phyloP scores from a whole-genome alignment of 2,888 invertebrate species.

The Polydrusus pterygomalis region DNA sequence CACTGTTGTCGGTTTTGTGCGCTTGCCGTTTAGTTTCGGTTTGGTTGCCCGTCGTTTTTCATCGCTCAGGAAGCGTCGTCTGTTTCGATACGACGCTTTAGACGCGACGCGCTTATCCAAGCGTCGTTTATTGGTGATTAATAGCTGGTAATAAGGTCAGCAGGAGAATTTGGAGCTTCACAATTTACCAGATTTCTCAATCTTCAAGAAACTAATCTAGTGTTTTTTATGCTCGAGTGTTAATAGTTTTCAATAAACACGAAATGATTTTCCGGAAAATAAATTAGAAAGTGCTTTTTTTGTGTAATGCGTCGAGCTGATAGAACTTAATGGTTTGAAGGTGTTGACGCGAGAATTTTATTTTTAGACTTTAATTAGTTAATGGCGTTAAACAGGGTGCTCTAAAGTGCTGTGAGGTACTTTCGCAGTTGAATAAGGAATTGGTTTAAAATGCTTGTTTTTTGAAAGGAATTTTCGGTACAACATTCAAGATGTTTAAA shows the following conservation, averaged over 20 bases:
- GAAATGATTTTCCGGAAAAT: neutral
- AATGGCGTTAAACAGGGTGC: constrained; percentile 21
- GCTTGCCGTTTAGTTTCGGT: constrained; percentile 54
- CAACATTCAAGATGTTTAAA: constrained; percentile 42
- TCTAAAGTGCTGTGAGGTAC: constrained; percentile 20
- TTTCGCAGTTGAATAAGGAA: neutral
- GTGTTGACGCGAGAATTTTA: constrained; percentile 22
- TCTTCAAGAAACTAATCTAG: neutral
- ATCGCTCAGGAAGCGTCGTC: constrained; percentile 42
- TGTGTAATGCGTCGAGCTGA: constrained; percentile 11
- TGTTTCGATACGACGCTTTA: constrained; percentile 41
- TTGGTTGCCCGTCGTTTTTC: constrained; percentile 48
- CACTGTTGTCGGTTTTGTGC: constrained; percentile 51
- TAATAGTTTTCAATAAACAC: neutral
- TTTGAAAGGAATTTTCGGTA: constrained; percentile 24
- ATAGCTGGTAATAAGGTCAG: constrained; percentile 33
- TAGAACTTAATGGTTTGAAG: constrained; percentile 19
- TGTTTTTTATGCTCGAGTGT: neutral
- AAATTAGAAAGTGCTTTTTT: constrained; percentile 25
- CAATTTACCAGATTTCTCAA: constrained; percentile 1
- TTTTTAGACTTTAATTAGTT: constrained; percentile 27
- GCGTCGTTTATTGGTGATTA: constrained; percentile 39
- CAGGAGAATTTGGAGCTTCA: constrained; percentile 14
- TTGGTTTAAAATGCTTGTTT: constrained; percentile 7
- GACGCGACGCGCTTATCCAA: constrained; percentile 37